A percentile compares a stretch with the other conserved stretches of the same genome.
These are phyloP conservation scores for Lerista edwardsae DNA, from an alignment of 2,797 vertebrate genomes.

Conservation along the genomic window DNA sequence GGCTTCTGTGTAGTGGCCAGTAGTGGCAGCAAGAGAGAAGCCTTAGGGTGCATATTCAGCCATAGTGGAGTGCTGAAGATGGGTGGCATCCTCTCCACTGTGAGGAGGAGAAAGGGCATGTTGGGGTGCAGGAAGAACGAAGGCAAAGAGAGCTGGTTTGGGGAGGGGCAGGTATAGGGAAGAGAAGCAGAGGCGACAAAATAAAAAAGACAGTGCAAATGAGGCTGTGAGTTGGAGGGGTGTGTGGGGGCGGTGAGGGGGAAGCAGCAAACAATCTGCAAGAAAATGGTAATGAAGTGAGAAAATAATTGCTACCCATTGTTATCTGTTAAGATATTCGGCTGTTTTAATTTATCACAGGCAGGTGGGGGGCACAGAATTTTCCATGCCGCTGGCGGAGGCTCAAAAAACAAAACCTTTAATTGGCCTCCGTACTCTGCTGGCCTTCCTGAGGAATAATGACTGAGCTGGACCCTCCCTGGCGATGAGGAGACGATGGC, in stretches of 20 bases:
- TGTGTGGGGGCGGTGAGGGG: not conserved
- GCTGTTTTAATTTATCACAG: constrained; percentile 17
- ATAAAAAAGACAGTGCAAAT: constrained; percentile 10
- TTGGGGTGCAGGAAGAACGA: not conserved
- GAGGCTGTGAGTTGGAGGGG: constrained; percentile 7
- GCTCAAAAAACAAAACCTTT: constrained; percentile 6
- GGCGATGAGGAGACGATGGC: not conserved
- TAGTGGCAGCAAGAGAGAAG: not conserved
- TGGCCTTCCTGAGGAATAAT: constrained; percentile 1
- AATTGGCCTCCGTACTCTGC: not conserved
- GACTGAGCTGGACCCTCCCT: not conserved
- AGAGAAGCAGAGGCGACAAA: not conserved
- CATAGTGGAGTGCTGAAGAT: not conserved
- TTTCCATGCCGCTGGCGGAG: constrained; percentile 19
- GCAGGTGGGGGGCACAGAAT: not conserved
- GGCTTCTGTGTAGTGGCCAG: not conserved
- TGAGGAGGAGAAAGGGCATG: not conserved
- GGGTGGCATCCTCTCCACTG: not conserved
- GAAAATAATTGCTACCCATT: constrained; percentile 39
- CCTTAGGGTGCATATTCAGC: too few species aligned
- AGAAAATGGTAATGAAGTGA: constrained; percentile 25
- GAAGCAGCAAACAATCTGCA: constrained; percentile 26
- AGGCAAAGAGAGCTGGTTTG: not conserved
- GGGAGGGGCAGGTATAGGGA: not conserved
- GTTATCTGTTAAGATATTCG: constrained; percentile 36